Base-by-base conservation (phyloP, 2,797 vertebrate species). In the Gila robusta region DNA sequence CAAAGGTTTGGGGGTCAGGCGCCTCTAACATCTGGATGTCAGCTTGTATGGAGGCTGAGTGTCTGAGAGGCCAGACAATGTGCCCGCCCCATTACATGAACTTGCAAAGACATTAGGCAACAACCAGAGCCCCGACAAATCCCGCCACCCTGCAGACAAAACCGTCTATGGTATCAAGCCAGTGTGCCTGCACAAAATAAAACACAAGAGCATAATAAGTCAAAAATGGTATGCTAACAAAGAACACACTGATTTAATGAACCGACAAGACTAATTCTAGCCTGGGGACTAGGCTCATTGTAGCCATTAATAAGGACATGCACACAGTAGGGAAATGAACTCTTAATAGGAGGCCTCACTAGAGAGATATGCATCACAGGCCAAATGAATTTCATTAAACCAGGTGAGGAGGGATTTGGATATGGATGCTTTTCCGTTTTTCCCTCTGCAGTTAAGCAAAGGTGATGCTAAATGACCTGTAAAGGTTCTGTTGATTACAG, bases 1-100 rank as follows among this genome's bases (percentile, higher is more conserved):
- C 87, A 66, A 82, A 89, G 89, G 89, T 71, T 84, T 56, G 70
- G 17, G 73, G 88, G 82, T 87, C 72, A 9, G 67, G 82, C 89
- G 91, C 86, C 88, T 90, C 66, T 74, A 86, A 94, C 93, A 92
- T 92, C 89, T 88, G 90, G 90, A 92, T 90, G 91, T 92, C 92
- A 89, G 83, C 52, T 89, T 91, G 47, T 87, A 89, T 89, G 84
- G 78, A 91, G 82, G 37, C 49, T 78, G 86, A 88, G 87, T 37
- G 5, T 84, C 35, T 70, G 89, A 85, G 62, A 89, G 79, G 54
- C 28, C 83, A 79, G 76, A 66, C 82, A 70, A 67, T 5, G 4
- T 78, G 79, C 66, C 49, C 54, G 44, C 69, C 73, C 85, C 69
- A 47, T 28, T 35, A 78, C 49, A 77, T 41, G 32, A 70, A 83